Percentiles rank a stretch among this genome's conserved stretches.
Evolutionary conservation across 1,140 invertebrate genomes (phyloP).

Genomic region (Nasonia longicornis): DNA sequence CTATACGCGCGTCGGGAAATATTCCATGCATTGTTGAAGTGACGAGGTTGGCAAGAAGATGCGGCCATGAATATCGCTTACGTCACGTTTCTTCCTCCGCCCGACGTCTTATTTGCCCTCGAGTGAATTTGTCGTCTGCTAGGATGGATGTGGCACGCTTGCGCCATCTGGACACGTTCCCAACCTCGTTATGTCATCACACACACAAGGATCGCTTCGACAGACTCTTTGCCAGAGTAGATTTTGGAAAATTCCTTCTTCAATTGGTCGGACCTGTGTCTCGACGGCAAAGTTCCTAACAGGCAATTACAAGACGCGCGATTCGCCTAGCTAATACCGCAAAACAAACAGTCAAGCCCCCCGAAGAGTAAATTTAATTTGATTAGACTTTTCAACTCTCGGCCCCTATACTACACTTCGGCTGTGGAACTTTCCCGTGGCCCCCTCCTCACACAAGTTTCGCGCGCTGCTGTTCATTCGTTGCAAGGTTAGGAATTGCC

Average conservation of each 20-base stretch:
- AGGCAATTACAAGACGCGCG: conserved; percentile 5
- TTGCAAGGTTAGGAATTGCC: not conserved
- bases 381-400: conserved; percentile 13
- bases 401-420: no score
- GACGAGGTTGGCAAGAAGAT: conserved; percentile 18
- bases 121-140: conserved; percentile 48
- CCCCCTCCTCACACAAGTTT: conserved; percentile 1
- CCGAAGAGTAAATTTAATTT: conserved; percentile 1
- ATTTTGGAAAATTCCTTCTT: not conserved
- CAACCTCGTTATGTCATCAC: no score
- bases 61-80: conserved; percentile 42
- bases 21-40: conserved; percentile 42
- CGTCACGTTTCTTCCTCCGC: conserved; percentile 23
- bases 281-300: not conserved
- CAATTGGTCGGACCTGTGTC: not conserved
- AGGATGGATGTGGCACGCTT: not conserved
- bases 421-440: not conserved
- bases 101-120: conserved; percentile 52
- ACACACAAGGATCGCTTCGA: not conserved
- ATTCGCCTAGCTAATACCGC: conserved; percentile 3
- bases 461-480: not conserved
- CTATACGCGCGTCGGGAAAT: conserved; percentile 25
- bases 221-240: not conserved
- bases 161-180: conserved; percentile 1
- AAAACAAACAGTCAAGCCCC: not conserved